A percentile compares a stretch with the other conserved stretches of the same genome.
Conservation (phyloP, 2,113 vertebrate species). For the Percina caprodes region DNA sequence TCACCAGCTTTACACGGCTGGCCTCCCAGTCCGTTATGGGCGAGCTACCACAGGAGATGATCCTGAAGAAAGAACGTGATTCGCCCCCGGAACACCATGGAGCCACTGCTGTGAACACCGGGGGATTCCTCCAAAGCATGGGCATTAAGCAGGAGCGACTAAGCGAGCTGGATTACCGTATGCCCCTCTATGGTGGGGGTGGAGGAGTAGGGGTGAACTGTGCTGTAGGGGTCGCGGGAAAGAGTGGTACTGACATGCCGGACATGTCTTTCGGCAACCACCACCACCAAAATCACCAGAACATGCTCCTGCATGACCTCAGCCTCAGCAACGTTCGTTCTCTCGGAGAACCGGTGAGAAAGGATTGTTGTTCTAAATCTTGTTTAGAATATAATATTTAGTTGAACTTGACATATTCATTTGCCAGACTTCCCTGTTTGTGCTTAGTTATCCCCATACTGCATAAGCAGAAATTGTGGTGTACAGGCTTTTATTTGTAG, state of each 20-base stretch:
- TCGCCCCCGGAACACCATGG: conserved; percentile 87
- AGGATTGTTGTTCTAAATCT: neutral
- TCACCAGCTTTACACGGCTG: conserved; percentile 96
- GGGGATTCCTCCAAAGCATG: conserved; percentile 91
- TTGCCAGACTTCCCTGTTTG: too few relatives aligned
- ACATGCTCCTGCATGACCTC: conserved; percentile 93
- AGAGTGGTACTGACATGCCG: conserved; percentile 84
- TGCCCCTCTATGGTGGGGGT: conserved; percentile 83
- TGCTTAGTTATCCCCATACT: too few relatives aligned
- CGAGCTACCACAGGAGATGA: conserved; percentile 91
- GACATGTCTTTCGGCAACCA: conserved; percentile 86
- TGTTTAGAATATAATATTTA: neutral
- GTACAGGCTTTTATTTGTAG: neutral
- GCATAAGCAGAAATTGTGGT: too few relatives aligned
- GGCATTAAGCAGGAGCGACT: conserved; percentile 97
- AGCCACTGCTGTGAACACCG: conserved; percentile 47
- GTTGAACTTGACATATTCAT: neutral
- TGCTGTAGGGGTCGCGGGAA: conserved; percentile 81
- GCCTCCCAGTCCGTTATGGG: conserved; percentile 89
- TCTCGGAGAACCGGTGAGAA: conserved; percentile 70
- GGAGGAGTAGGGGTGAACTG: conserved; percentile 79
- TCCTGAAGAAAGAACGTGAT: conserved; percentile 95
- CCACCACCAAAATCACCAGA: conserved; percentile 83
- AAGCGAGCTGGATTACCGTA: conserved; percentile 89
- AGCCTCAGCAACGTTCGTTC: conserved; percentile 85